Percentiles rank a stretch among this genome's conserved stretches.
phyloP scores from a whole-genome alignment of 2,888 invertebrate species.

The Chromoteleia sp. region DNA sequence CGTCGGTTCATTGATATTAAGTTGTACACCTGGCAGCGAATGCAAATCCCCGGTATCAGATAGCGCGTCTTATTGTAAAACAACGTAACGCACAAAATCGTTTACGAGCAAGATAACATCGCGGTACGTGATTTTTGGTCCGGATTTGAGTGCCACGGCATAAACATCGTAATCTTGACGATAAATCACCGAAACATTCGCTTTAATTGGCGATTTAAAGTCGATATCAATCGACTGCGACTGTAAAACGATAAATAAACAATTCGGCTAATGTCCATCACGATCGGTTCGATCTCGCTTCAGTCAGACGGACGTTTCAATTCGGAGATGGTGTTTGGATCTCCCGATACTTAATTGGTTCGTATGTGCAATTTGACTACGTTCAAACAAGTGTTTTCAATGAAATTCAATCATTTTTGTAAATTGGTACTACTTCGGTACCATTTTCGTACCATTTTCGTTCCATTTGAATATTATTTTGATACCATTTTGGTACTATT shows the following conservation, averaged over 20 bases:
- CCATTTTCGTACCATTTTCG: no score
- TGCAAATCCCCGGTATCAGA: slow-evolving; percentile 55
- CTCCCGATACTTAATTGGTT: slow-evolving; percentile 28
- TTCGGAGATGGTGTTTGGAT: slow-evolving; percentile 20
- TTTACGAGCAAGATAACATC: slow-evolving; percentile 62
- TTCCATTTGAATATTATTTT: background rate
- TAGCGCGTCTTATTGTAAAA: slow-evolving; percentile 63
- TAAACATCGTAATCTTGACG: slow-evolving; percentile 65
- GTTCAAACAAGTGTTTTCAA: no score
- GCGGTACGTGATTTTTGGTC: slow-evolving; percentile 61
- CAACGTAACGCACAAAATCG: slow-evolving; percentile 61
- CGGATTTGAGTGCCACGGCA: slow-evolving; percentile 53
- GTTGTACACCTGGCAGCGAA: slow-evolving; percentile 52
- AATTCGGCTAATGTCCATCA: slow-evolving; percentile 52
- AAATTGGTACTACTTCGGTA: no score
- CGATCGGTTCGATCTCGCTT: slow-evolving; percentile 39
- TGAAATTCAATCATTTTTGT: no score
- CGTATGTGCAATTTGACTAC: background rate
- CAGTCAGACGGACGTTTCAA: slow-evolving; percentile 40
- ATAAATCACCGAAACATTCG: slow-evolving; percentile 63
- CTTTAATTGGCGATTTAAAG: slow-evolving; percentile 61
- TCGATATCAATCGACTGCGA: slow-evolving; percentile 57
- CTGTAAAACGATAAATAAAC: slow-evolving; percentile 60
- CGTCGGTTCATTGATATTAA: slow-evolving; percentile 56
- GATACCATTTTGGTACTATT: no score